Evolutionary conservation across 2,797 vertebrate genomes (phyloP).

Genomic region (Discoglossus pictus): DNA sequence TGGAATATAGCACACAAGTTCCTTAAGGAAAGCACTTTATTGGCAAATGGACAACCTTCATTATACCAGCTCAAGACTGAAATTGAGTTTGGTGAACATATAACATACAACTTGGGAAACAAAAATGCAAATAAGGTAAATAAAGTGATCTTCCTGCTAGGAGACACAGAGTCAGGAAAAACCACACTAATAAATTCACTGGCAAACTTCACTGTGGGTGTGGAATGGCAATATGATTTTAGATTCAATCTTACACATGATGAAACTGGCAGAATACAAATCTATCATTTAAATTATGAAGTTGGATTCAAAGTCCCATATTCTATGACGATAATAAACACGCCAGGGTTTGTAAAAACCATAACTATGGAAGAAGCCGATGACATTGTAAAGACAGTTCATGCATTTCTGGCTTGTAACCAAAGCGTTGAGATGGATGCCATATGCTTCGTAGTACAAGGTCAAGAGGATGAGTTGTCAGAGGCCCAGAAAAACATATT

Average conservation of each 20-base stretch:
- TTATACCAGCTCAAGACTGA: slow-evolving; percentile 11
- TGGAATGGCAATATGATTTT: slow-evolving; percentile 32
- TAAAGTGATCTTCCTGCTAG: slow-evolving; percentile 45
- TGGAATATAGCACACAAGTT: accelerated
- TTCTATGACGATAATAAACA: slow-evolving; percentile 58
- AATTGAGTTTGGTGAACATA: neutral
- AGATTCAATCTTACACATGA: slow-evolving; percentile 34
- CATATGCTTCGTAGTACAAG: slow-evolving; percentile 38
- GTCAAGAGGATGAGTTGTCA: slow-evolving; percentile 14
- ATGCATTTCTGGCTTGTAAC: slow-evolving; percentile 16
- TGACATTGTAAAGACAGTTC: slow-evolving; percentile 10
- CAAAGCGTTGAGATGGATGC: slow-evolving; percentile 10
- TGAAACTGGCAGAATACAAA: slow-evolving; percentile 13
- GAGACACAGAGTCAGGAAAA: slow-evolving; percentile 37
- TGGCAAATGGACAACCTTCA: neutral
- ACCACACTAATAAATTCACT: slow-evolving; percentile 44
- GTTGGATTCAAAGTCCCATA: slow-evolving; percentile 19
- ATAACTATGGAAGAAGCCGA: slow-evolving; percentile 20
- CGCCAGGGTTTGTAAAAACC: slow-evolving; percentile 54
- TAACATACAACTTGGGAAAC: neutral
- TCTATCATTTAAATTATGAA: slow-evolving; percentile 7
- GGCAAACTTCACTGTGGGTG: slow-evolving; percentile 39
- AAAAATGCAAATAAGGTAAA: neutral
- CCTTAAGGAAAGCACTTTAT: neutral
- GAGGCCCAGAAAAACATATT: slow-evolving; percentile 32